Evolutionary conservation across 2,797 vertebrate genomes (phyloP).

Genomic region (Todus mexicanus): DNA sequence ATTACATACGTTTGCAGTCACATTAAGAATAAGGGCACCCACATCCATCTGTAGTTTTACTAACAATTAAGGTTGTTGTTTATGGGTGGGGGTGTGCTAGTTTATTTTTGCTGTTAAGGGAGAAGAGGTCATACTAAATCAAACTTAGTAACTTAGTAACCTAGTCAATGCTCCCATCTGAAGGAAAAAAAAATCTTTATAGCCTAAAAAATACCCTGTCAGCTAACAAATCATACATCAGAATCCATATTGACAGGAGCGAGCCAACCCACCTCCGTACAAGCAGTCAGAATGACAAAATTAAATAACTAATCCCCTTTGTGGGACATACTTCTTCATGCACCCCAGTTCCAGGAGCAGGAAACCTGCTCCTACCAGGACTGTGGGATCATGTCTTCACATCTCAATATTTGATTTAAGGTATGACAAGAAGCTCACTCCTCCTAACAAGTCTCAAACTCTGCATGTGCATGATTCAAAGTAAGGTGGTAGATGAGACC

Average conservation of each 20-base stretch:
- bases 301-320: neutral
- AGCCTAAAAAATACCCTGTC: neutral
- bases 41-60: slow-evolving; percentile 30
- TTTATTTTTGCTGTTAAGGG: neutral
- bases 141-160: slow-evolving; percentile 2
- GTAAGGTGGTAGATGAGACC: neutral
- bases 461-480: neutral
- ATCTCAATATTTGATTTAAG: neutral
- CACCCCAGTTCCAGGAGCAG: neutral
- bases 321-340: neutral
- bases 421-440: neutral
- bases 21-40: neutral
- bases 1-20: neutral
- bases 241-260: neutral
- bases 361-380: neutral
- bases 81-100: neutral
- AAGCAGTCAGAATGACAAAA: neutral
- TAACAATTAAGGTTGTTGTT: neutral
- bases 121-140: neutral
- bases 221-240: neutral
- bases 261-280: neutral
- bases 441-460: neutral
- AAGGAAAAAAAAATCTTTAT: neutral
- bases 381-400: neutral
- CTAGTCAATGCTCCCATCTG: neutral